Base-by-base conservation (phyloP, 2,888 invertebrate genomes). In the Teleiodes luculella region DNA sequence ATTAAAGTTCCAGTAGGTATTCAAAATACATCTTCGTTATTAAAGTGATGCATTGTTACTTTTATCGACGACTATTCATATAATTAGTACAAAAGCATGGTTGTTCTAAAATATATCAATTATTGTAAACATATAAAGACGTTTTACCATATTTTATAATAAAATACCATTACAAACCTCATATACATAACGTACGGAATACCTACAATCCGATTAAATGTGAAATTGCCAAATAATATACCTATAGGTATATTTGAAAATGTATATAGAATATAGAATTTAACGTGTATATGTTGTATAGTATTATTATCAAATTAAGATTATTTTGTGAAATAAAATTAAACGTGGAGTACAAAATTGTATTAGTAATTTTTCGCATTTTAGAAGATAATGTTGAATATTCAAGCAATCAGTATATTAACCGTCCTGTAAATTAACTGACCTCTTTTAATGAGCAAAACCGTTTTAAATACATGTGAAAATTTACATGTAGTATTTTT, bases 321-420 rank as follows among this genome's bases (percentile, higher is more conserved):
- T 20, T 18, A 20, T 7, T 8, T 16, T 20, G n/a, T 24, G 24
- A 24, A 24, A 24, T 41, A n/a, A n/a, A n/a, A n/a, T n/a, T 24
- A 24, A 24, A 24, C 20, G 43, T 28, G 43, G n/a, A 28, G 43
- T 43, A 43, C 43, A 43, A 43, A n/a, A 43, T 43, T 43, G 7
- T 43, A 28, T 24, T 24, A 3, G 24, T 24, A 6, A 24, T 24
- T 24, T 6, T 24, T 24, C 24, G 3, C 3, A 6, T 24, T 24
- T 24, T 24, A 24, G 6, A 24, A 24, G 24, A 24, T n/a, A 24
- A 24, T 24, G 3, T 24, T 24, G 24, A 6, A 24, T 6, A 24
- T 24, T 24, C 24, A 24, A 24, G 3, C 24, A 24, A 24, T 24
- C 24, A 24, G 24, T 4, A 24, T 24, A 24, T 24, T 24, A 24